Base-by-base conservation (phyloP, 92 coral and sea anemone genomes). In the Actinernus sp. region DNA sequence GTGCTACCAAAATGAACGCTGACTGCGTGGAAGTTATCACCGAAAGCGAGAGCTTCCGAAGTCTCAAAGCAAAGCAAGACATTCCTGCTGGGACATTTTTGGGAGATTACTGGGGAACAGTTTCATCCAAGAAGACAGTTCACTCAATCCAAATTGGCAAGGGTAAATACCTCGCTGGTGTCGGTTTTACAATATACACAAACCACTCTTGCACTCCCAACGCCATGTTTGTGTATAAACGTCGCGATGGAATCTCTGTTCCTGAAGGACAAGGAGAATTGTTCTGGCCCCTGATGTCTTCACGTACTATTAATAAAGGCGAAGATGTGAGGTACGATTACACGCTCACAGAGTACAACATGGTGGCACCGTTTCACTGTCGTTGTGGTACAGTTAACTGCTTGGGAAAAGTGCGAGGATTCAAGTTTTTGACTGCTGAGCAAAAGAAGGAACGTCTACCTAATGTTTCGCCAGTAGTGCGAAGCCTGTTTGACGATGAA, bases 171-270 rank as follows among this genome's bases (percentile, higher is more conserved):
- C 67, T 84, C 17, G 57, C 3, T 14, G 38, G 68, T 17, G 27
- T n/a, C 12, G 85, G 81, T 12, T 26, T 32, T 1, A 23, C 63
- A 43, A 32, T 1, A 1, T 48, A 9, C 23, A 33, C 69, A 30
- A 84, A 84, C 50, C 90, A 84, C 56, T 84, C 90, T 1, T 84
- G 90, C 18, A 26, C 46, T 11, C 81, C 85, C 0, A 84, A 78
- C 53, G 81, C 85, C 34, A 66, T 61, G 38, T 59, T 70, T 16
- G 61, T 70, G 20, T 70, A 61, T 18, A 20, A 65, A 38, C 27
- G 3, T n/a, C 74, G 76, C 36, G 10, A 36, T 32, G 68, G 20
- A 9, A 25, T 44, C 16, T 9, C 26, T 38, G 65, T 31, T 28
- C 17, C 26, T 27, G 22, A 25, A 19, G 68, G 44, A n/a, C 38